Evolutionary conservation across 2,113 vertebrate genomes (phyloP).

Genomic region (Helogale parvula): DNA sequence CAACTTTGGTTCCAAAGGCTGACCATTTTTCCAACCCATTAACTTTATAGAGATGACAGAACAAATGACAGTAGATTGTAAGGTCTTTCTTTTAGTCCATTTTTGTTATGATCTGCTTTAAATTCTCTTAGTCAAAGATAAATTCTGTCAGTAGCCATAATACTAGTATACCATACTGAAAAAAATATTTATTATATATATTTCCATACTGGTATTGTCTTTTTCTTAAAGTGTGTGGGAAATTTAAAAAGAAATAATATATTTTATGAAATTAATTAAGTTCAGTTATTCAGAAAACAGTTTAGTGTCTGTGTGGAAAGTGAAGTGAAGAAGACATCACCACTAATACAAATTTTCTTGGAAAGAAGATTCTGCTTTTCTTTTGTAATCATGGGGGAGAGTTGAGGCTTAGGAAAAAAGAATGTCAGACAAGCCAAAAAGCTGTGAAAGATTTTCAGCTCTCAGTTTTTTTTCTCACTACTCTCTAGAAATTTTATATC

Average conservation of each 20-base stretch:
- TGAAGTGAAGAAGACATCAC: not conserved
- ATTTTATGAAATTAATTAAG: slow-evolving; percentile 77
- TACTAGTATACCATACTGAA: slow-evolving; percentile 81
- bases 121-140: slow-evolving; percentile 79
- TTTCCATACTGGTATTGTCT: slow-evolving; percentile 67
- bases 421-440: slow-evolving; percentile 53
- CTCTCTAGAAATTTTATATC: slow-evolving; percentile 54
- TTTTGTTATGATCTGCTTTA: slow-evolving; percentile 79
- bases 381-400: slow-evolving; percentile 71
- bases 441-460: slow-evolving; percentile 55
- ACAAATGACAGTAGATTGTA: slow-evolving; percentile 82
- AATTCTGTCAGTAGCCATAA: slow-evolving; percentile 81
- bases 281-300: slow-evolving; percentile 72
- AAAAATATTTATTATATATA: slow-evolving; percentile 82
- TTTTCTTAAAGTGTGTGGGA: slow-evolving; percentile 77
- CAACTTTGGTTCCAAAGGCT: slow-evolving; percentile 84
- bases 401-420: slow-evolving; percentile 63
- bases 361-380: slow-evolving; percentile 74
- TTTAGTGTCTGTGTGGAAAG: slow-evolving; percentile 36
- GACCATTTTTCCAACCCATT: slow-evolving; percentile 85
- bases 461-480: slow-evolving; percentile 42
- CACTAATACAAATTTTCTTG: slow-evolving; percentile 29
- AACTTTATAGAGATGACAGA: slow-evolving; percentile 82
- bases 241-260: slow-evolving; percentile 70
- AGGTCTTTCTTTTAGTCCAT: slow-evolving; percentile 79